phyloP scores from a whole-genome alignment of 2,888 invertebrate genomes.

The Caenorhabditis sp. region DNA sequence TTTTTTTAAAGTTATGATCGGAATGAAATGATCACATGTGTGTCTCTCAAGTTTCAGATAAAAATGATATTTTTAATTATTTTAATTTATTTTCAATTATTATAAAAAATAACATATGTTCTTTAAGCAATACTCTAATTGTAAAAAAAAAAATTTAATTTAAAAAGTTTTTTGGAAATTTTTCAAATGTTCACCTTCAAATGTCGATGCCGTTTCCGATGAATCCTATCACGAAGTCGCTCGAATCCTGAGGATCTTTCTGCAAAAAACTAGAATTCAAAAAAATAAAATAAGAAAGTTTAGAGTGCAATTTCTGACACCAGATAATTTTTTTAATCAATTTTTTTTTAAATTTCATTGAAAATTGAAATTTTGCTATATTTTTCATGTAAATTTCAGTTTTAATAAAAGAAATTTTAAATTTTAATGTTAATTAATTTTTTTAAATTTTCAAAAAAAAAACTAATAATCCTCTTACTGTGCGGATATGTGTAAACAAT shows the following conservation, averaged over 20 bases:
- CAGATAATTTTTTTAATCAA: background rate
- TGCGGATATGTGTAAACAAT: constrained; percentile 49
- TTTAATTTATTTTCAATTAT: no score
- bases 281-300: constrained; percentile 10
- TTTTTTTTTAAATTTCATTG: background rate
- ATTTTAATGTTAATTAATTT: no score
- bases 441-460: no score
- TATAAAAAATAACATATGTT: no score
- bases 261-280: constrained; percentile 3
- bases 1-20: no score
- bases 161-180: constrained; percentile 3
- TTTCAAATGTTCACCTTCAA: constrained; percentile 36
- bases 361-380: no score
- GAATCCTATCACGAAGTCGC: constrained; percentile 62
- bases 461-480: constrained; percentile 38
- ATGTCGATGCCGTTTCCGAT: constrained; percentile 63
- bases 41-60: no score
- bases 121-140: constrained; percentile 14
- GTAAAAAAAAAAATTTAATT: background rate
- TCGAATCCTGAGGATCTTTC: constrained; percentile 63
- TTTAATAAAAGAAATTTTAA: background rate
- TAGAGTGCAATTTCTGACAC: background rate
- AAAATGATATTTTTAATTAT: no score
- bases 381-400: no score
- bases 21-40: no score